Percentiles rank a stretch among this genome's conserved stretches.
These are phyloP conservation scores for Tribolium castaneum DNA, from an alignment of 1,140 invertebrate species.

Conservation along the genomic window DNA sequence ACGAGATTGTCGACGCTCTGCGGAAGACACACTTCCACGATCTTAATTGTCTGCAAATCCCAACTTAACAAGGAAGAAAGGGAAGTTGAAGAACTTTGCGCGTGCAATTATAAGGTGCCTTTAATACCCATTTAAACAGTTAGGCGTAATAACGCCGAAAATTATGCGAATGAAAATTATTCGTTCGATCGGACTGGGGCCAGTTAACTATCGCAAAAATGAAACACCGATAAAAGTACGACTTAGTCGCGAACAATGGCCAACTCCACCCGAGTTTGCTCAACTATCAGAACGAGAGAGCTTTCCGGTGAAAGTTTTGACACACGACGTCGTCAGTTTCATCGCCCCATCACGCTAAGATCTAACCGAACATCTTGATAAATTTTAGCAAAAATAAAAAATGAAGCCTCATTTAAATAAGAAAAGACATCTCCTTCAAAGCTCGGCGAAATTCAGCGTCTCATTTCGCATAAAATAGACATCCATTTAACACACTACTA, in stretches of 20 bases:
- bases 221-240: not conserved
- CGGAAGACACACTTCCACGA: constrained; percentile 41
- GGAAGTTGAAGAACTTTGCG: constrained; percentile 42
- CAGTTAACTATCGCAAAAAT: not conserved
- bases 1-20: constrained; percentile 36
- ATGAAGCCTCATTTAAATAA: constrained; percentile 41
- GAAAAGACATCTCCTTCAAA: constrained; percentile 14
- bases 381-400: constrained; percentile 30
- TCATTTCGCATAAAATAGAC: constrained; percentile 43
- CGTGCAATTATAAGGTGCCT: constrained; percentile 24
- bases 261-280: not conserved
- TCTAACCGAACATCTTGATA: constrained; percentile 41
- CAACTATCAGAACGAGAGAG: constrained; percentile 13
- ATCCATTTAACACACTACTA: constrained; percentile 43
- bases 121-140: constrained; percentile 15
- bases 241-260: constrained; percentile 5
- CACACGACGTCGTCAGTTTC: not conserved
- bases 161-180: not conserved
- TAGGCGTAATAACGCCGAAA: not conserved
- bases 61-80: constrained; percentile 52
- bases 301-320: constrained; percentile 26
- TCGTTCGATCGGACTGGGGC: not conserved
- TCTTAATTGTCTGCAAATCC: constrained; percentile 54
- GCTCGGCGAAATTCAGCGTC: constrained; percentile 21
- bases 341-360: not conserved